A percentile compares a stretch with the other conserved stretches of the same genome.
phyloP scores from a whole-genome alignment of 2,797 vertebrate genomes.

The Syngnathus acus region DNA sequence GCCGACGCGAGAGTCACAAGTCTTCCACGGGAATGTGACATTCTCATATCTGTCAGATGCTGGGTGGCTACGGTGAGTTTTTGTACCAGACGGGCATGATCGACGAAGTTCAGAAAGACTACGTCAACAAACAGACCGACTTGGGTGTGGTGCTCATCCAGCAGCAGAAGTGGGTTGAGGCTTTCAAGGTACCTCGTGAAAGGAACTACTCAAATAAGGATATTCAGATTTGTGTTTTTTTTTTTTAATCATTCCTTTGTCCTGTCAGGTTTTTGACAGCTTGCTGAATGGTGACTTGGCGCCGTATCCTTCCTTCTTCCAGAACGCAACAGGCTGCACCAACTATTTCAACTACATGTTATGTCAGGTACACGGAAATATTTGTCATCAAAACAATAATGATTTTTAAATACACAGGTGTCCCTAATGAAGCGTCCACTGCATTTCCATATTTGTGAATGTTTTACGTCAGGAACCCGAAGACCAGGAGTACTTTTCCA shows the following conservation, averaged over 20 bases:
- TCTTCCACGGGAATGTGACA: not conserved
- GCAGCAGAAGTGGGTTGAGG: slow-evolving; percentile 71
- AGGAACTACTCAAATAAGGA: not conserved
- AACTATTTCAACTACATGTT: slow-evolving; percentile 78
- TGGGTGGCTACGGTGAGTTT: slow-evolving; percentile 71
- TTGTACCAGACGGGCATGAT: slow-evolving; percentile 66
- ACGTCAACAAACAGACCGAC: slow-evolving; percentile 67
- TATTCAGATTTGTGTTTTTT: not conserved
- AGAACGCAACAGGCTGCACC: slow-evolving; percentile 78
- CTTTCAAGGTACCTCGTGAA: slow-evolving; percentile 66
- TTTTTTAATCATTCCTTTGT: not conserved
- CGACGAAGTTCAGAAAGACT: slow-evolving; percentile 65
- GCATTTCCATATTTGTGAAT: not conserved
- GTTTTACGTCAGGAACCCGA: slow-evolving; percentile 62
- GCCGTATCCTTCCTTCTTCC: slow-evolving; percentile 69
- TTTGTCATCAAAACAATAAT: not conserved
- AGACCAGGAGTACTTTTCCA: slow-evolving; percentile 72
- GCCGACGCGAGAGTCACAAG: not conserved
- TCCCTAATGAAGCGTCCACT: not conserved
- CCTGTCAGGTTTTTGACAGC: slow-evolving; percentile 71
- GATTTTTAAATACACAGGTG: not conserved
- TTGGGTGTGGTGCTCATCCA: slow-evolving; percentile 65
- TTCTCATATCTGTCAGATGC: slow-evolving; percentile 46
- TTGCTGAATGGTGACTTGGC: slow-evolving; percentile 71
- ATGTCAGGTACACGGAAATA: slow-evolving; percentile 65